Conservation (phyloP, 2,113 vertebrate species). For the Ictalurus furcatus region DNA sequence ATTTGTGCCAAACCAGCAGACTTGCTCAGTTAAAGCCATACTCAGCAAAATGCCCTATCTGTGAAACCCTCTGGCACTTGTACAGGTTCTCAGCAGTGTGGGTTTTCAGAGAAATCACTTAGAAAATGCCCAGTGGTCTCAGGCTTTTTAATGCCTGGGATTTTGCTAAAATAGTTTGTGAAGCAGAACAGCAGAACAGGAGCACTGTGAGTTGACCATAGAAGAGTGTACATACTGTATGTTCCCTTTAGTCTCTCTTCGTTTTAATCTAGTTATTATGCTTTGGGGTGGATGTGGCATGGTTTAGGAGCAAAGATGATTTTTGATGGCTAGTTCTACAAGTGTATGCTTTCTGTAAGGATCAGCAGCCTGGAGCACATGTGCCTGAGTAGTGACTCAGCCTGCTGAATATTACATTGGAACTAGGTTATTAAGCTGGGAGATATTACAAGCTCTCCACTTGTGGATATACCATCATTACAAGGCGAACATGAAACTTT, state of each 20-base stretch:
- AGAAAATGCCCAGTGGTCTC: background rate
- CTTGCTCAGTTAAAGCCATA: background rate
- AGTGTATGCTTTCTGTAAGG: constrained; percentile 25
- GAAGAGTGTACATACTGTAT: too few relatives aligned
- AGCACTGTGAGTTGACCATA: background rate
- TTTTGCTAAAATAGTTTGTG: constrained; percentile 22
- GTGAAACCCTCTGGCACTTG: constrained; percentile 7
- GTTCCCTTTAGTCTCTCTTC: background rate
- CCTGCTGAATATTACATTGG: constrained; percentile 54
- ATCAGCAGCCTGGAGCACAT: constrained; percentile 34
- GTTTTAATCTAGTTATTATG: constrained; percentile 28
- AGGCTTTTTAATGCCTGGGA: constrained; percentile 5
- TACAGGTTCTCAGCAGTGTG: background rate
- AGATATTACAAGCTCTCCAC: constrained; percentile 44
- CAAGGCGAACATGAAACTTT: constrained; percentile 39
- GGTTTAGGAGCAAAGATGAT: background rate
- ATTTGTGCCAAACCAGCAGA: constrained; percentile 17
- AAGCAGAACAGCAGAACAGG: constrained; percentile 4
- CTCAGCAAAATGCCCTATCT: constrained; percentile 34
- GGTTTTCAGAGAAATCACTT: constrained; percentile 20
- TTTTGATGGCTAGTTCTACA: constrained; percentile 16
- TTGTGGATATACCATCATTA: constrained; percentile 34
- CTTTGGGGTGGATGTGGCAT: background rate
- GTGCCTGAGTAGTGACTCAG: constrained; percentile 47
- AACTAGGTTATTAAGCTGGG: constrained; percentile 47